A percentile compares a stretch with the other conserved stretches of the same genome.
These are phyloP conservation scores for Nyctibius bracteatus DNA, from an alignment of 2,113 vertebrate genomes.

Conservation along the genomic window DNA sequence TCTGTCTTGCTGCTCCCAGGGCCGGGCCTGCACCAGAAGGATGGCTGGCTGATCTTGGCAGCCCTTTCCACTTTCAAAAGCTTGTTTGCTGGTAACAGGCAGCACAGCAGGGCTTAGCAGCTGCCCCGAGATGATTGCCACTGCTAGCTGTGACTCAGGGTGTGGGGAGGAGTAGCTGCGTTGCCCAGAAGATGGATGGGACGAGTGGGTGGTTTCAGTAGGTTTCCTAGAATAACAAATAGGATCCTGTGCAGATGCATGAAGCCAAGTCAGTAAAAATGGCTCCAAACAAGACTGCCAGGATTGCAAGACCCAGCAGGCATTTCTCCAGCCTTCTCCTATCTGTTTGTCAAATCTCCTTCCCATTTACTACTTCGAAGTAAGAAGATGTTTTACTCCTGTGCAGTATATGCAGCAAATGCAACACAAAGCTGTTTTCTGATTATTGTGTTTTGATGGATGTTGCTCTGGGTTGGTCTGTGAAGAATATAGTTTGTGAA, in stretches of 20 bases:
- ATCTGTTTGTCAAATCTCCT: neutral
- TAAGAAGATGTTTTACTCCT: neutral
- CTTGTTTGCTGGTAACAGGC: neutral
- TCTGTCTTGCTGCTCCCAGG: neutral
- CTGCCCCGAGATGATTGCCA: accelerated
- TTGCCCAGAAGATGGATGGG: neutral
- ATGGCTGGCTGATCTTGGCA: neutral
- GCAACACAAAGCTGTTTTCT: neutral
- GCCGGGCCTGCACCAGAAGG: neutral
- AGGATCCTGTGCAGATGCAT: neutral
- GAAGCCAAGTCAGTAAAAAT: neutral
- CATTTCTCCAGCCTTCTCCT: neutral
- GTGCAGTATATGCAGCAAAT: neutral
- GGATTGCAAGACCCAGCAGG: neutral
- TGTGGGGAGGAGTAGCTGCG: accelerated
- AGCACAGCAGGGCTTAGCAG: neutral
- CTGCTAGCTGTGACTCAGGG: neutral
- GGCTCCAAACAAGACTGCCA: neutral
- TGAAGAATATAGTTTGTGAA: neutral
- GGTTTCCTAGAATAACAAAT: constrained; percentile 14
- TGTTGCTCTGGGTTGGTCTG: neutral
- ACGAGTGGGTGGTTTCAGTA: neutral
- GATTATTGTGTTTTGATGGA: neutral
- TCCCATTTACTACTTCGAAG: neutral
- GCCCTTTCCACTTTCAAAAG: constrained; percentile 16